Evolutionary conservation across 2,888 invertebrate genomes (phyloP), one percentile per base, ranked within the genome.

Genomic region (Mythimna lalbum): DNA sequence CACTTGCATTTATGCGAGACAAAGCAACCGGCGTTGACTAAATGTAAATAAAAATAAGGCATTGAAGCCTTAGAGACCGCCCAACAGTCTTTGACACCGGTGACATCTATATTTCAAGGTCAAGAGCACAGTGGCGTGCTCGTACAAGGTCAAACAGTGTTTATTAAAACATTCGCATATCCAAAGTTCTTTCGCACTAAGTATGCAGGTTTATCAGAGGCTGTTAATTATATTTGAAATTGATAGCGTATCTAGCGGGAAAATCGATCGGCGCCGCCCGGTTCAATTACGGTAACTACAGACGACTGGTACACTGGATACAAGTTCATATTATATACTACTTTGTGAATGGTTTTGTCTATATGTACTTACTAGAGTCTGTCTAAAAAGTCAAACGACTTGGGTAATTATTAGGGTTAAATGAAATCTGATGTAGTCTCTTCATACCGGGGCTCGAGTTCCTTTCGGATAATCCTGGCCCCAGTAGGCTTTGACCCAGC

Each of bases 161-260:
- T 50, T 55, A 59, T 63, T 23, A 36, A 49, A 66, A 49, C 59
- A n/a, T 23, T 4, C 43, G 14, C 12, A 12, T 23, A 39, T 27
- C 2, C 6, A 53, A 52, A 66, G 60, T 47, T 31, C 21, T 71
- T 72, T 57, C 33, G 12, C 49, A 50, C 49, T 39, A 53, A 19
- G 47, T 47, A 53, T 49, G 17, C 21, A 49, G 43, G 75, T 76
- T 72, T 72, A 77, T 72, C 52, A 65, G 62, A 76, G 59, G 12
- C 59, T 49, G 39, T 50, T 53, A 31, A 36, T 59, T 31, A 43
- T 62, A 52, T 77, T 71, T 53, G 65, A 65, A 65, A 77, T 77
- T 77, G 71, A 65, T 76, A 76, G 50, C 52, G 39, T 71, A 76
- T 76, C 62, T 62, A 52, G 31, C 27, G 52, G 55, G 39, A 71